Evolutionary conservation across 2,113 vertebrate species (phyloP).

Genomic region (Megatriorchis doriae): DNA sequence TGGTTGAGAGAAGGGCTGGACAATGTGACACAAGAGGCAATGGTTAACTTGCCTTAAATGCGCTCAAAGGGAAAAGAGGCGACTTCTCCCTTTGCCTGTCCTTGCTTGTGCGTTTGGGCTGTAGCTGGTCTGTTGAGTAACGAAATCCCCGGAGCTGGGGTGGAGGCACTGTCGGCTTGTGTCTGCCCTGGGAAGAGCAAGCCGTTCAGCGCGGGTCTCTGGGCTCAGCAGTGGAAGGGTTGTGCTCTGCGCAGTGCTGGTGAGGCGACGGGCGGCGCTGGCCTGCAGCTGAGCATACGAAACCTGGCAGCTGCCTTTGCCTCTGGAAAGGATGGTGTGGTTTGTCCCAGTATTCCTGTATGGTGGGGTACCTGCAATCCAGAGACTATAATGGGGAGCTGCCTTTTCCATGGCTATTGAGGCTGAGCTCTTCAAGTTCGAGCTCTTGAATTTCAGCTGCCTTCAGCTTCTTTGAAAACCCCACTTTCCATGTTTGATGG

Average conservation of each 20-base stretch:
- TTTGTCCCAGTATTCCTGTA: background rate
- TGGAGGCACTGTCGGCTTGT: fast-evolving
- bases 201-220: background rate
- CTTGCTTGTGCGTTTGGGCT: background rate
- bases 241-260: background rate
- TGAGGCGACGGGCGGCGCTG: fast-evolving
- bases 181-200: background rate
- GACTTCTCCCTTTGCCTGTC: background rate
- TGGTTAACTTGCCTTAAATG: background rate
- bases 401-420: background rate
- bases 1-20: background rate
- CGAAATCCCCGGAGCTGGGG: background rate
- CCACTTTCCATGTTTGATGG: background rate
- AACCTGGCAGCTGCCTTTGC: background rate
- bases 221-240: background rate
- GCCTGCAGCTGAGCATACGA: background rate
- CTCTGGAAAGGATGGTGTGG: background rate
- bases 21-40: background rate
- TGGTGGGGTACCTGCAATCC: fast-evolving
- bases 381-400: background rate
- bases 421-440: background rate
- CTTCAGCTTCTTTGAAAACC: background rate
- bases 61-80: background rate
- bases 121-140: background rate
- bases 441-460: background rate